Base-by-base conservation (phyloP, 2,113 vertebrate genomes). In the Stercorarius parasiticus region DNA sequence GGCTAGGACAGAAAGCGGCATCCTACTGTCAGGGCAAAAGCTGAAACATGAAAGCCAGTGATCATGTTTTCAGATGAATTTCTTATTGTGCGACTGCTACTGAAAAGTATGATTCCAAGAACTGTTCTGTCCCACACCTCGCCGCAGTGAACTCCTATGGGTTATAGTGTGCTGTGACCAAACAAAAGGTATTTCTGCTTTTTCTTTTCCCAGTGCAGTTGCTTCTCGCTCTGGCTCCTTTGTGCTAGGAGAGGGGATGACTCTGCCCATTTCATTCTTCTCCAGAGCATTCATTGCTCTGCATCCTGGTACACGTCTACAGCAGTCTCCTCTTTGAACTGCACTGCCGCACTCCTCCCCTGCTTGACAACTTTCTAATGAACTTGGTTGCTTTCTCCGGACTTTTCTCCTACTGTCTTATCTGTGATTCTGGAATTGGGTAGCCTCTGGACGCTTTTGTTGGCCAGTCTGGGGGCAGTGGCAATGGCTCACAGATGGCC, bases 321-420 rank as follows among this genome's bases (percentile, higher is more conserved):
- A 78, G 55, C 15, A 34, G 10, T 15, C 21, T 66, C 26, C 11
- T 76, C 40, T 74, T 53, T 3, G 6, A 25, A 3, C 20, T 21
- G 50, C 47, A 15, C 12, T 58, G n/a, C 10, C 16, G 14, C 62
- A 8, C n/a, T 56, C n/a, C 19, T 50, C 5, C n/a, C 25, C 53
- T n/a, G n/a, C 61, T 30, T 11, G 12, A 8, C 21, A 71, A 0
- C 23, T 27, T 16, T 40, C 61, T 66, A 32, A 12, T 2, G 13
- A 53, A 20, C 20, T 29, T 20, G 9, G 2, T 11, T 42, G 20
- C 21, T 52, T 80, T 42, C 65, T 76, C 53, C 53, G 25, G 23
- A 16, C 22, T 45, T 40, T 65, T 40, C 16, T 66, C 32, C 38
- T 61, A 4, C 15, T 38, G 11, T 34, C 9, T 25, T 11, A 5